Conservation (phyloP, 1,140 invertebrate genomes). For the Oryctes rhinoceros region DNA sequence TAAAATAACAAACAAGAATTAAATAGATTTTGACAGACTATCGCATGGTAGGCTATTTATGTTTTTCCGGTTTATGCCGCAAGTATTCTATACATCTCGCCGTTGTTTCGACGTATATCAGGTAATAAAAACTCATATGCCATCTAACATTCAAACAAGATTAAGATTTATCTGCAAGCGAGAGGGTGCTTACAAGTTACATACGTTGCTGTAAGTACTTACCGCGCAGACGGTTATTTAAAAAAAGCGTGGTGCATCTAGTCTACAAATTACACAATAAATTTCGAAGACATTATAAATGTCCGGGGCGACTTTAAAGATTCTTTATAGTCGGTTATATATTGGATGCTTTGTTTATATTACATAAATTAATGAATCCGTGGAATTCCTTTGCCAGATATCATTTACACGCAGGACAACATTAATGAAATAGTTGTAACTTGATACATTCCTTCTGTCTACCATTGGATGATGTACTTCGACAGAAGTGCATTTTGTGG, state of each 20-base stretch:
- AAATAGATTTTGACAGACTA: background rate
- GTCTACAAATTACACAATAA: constrained; percentile 1
- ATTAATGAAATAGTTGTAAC: constrained; percentile 9
- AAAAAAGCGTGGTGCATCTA: background rate
- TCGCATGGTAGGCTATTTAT: background rate
- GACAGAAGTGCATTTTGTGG: background rate
- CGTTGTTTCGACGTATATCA: background rate
- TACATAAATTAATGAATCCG: background rate
- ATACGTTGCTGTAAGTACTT: background rate
- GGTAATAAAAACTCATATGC: background rate
- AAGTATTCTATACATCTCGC: background rate
- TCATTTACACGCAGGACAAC: constrained; percentile 9
- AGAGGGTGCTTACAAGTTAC: background rate
- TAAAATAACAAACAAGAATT: no score
- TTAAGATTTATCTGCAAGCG: constrained; percentile 18
- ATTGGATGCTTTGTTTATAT: constrained; percentile 12
- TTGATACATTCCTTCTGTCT: constrained; percentile 6
- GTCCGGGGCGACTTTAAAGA: background rate
- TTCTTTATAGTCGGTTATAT: constrained; percentile 17
- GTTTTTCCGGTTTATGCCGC: background rate
- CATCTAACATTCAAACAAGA: background rate
- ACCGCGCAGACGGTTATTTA: background rate
- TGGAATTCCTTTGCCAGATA: background rate
- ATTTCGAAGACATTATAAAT: constrained; percentile 4
- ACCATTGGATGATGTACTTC: background rate